phyloP scores from a whole-genome alignment of 2,113 vertebrate species.

The Thalassoma bifasciatum region DNA sequence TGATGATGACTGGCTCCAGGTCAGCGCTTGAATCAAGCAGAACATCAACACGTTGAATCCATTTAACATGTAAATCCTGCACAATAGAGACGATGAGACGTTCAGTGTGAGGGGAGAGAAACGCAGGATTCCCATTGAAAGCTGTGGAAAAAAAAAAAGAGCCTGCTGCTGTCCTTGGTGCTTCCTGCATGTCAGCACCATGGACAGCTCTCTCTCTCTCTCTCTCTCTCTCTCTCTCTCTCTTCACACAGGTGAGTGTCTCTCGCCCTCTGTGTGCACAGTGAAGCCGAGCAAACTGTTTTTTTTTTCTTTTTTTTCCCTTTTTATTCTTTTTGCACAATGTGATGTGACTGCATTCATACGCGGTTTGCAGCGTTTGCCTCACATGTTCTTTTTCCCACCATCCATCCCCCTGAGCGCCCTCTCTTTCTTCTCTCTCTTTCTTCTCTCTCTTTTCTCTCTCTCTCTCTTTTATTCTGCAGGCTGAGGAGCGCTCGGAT shows the following conservation, averaged over 20 bases:
- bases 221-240: not conserved
- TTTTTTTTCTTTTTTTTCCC: not conserved
- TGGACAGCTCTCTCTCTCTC: constrained; percentile 71
- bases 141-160: not conserved
- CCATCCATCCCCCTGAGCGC: not conserved
- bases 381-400: constrained; percentile 71
- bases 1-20: not conserved
- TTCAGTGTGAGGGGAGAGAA: not conserved
- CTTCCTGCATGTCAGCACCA: constrained; percentile 66
- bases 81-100: no score
- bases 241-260: constrained; percentile 60
- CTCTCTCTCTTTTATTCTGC: not conserved
- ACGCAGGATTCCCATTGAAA: not conserved
- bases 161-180: constrained; percentile 66
- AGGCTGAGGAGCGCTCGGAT: constrained; percentile 15
- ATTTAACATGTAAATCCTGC: constrained; percentile 9
- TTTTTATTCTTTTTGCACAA: constrained; percentile 34
- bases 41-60: not conserved
- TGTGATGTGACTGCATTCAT: constrained; percentile 35
- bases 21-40: not conserved
- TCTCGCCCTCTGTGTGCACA: constrained; percentile 23
- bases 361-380: constrained; percentile 35
- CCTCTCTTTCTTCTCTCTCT: no score
- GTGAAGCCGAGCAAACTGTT: constrained; percentile 39
- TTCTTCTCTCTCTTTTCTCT: not conserved